A percentile compares a stretch with the other conserved stretches of the same genome.
Conservation (phyloP, 1,140 invertebrate species). For the Lethrus apterus region DNA sequence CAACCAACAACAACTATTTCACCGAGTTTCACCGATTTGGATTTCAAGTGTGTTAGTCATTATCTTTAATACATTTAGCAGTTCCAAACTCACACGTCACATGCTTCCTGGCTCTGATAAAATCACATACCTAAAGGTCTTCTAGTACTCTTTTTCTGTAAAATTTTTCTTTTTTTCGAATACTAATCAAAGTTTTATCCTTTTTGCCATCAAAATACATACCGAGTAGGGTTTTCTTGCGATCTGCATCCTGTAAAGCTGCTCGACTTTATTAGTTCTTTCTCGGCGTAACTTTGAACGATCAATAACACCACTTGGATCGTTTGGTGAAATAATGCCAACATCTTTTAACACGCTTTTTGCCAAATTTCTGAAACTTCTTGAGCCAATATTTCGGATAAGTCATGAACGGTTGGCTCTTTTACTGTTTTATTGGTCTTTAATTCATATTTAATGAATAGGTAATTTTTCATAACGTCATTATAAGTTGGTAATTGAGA, state of each 20-base stretch:
- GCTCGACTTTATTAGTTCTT: conserved; percentile 11
- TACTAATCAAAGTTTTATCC: conserved; percentile 23
- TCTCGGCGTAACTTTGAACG: conserved; percentile 13
- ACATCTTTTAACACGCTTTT: conserved; percentile 11
- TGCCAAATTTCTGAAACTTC: background rate
- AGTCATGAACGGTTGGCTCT: background rate
- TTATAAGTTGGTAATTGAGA: too few species aligned
- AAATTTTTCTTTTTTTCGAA: too few species aligned
- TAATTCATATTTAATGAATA: too few species aligned
- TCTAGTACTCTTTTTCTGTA: too few species aligned
- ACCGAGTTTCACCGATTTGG: too few species aligned
- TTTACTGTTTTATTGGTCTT: background rate
- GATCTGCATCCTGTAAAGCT: conserved; percentile 13
- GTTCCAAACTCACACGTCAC: too few species aligned
- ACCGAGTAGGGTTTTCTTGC: conserved; percentile 10
- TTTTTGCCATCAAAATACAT: conserved; percentile 26
- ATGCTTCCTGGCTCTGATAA: too few species aligned
- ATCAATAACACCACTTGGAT: conserved; percentile 9
- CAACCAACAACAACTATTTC: conserved; percentile 6
- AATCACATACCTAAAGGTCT: too few species aligned
- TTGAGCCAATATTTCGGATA: conserved; percentile 2
- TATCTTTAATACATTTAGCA: too few species aligned
- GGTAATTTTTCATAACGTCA: too few species aligned
- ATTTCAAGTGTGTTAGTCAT: too few species aligned
- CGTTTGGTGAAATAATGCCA: conserved; percentile 12